phyloP scores from a whole-genome alignment of 2,797 vertebrate genomes.

The Danio albolineatus region DNA sequence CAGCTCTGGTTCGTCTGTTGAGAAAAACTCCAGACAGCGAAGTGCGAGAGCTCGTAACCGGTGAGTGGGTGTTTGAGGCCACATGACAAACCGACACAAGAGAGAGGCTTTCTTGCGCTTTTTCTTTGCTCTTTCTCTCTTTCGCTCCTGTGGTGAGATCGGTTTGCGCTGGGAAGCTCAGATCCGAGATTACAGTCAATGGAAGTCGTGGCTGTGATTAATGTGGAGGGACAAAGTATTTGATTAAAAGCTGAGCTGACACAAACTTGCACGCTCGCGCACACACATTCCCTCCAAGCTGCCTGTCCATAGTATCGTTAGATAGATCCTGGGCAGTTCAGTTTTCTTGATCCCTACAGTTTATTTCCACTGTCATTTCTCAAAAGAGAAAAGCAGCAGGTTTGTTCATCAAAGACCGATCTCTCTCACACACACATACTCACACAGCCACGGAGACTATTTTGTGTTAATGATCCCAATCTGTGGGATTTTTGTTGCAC shows the following conservation, averaged over 20 bases:
- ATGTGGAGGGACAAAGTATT: conserved; percentile 44
- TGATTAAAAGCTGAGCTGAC: conserved; percentile 43
- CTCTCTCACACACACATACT: not conserved
- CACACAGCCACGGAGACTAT: conserved; percentile 1
- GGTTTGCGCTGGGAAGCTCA: conserved; percentile 26
- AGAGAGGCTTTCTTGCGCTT: conserved; percentile 2
- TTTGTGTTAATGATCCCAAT: conserved; percentile 6
- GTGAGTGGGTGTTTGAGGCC: conserved; percentile 72
- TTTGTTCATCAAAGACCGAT: not conserved
- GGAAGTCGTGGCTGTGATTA: conserved; percentile 44
- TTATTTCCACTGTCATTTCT: conserved; percentile 20
- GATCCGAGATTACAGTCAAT: conserved; percentile 28
- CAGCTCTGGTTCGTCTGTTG: conserved; percentile 91
- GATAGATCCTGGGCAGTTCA: not conserved
- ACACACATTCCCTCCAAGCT: not conserved
- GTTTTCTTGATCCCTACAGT: not conserved
- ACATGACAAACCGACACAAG: conserved; percentile 44
- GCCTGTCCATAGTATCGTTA: not conserved
- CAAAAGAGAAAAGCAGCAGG: not conserved
- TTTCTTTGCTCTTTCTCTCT: conserved; percentile 31
- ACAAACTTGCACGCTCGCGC: conserved; percentile 1
- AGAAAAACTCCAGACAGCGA: conserved; percentile 93
- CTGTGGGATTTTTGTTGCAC: conserved; percentile 1
- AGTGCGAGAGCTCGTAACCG: conserved; percentile 94
- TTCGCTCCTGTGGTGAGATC: conserved; percentile 9